Evolutionary conservation across 2,797 vertebrate genomes (phyloP), one percentile per base, ranked within the genome.

Genomic region (Crypturellus tataupa): DNA sequence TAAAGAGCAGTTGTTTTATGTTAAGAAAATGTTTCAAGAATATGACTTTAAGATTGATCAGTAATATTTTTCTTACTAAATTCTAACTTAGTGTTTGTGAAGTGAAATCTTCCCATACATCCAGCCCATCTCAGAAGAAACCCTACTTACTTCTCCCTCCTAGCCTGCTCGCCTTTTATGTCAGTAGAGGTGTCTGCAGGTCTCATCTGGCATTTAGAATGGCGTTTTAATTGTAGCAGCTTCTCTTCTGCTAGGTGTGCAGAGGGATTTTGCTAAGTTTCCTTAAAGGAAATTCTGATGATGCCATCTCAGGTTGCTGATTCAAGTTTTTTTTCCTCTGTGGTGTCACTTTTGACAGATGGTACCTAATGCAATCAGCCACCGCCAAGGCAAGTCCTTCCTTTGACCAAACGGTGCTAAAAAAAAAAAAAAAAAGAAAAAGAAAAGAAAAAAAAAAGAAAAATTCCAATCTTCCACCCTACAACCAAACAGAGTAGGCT

Each of bases 271-370:
- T 96, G 97, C 96, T 94, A 97, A 97, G 95, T 96, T 98, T 98
- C 97, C 92, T 73, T 96, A 97, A 98, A 98, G 97, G 97, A 97
- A 98, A 98, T 97, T 97, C 97, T 60, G 40, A 96, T 97, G 98
- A 98, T 98, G 97, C 97, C 95, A 91, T 97, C 97, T 97, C 90
- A 93, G 93, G 95, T 97, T 98, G 98, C 98, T 98, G 98, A 98
- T 98, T 97, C 98, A 97, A 98, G 97, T 95, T 97, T 96, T 97
- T 97, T 94, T 91, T 95, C 95, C 96, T 96, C 97, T 97, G 82
- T 89, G 95, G 96, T 98, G 98, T 98, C 98, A 98, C 95, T 95
- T 97, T 98, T 98, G 98, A 99, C 98, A 75, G 98, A 99, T 99
- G 98, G 98, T 97, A 98, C 98, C 98, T 98, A 97, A 98, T 98